Conservation (phyloP, 2,113 vertebrate genomes). For the Ahaetulla prasina region DNA sequence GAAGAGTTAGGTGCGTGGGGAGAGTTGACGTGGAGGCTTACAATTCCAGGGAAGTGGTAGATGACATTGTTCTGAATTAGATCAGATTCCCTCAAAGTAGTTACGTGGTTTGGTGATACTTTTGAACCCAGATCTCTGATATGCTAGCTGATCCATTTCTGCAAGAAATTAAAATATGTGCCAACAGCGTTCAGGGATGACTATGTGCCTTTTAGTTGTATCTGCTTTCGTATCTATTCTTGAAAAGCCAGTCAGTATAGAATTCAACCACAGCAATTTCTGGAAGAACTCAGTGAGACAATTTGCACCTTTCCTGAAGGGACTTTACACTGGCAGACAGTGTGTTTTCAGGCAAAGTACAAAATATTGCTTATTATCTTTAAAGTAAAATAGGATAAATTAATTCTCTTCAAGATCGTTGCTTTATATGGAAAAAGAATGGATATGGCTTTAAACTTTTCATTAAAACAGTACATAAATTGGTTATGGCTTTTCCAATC, state of each 20-base stretch:
- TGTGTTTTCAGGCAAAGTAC: background rate
- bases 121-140: background rate
- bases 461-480: background rate
- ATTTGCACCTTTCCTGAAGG: background rate
- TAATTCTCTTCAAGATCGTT: background rate
- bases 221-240: background rate
- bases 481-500: constrained; percentile 9
- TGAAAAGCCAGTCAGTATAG: background rate
- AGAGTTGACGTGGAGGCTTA: background rate
- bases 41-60: background rate
- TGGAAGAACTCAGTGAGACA: background rate
- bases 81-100: background rate
- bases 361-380: background rate
- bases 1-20: background rate
- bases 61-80: background rate
- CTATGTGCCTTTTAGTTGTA: background rate
- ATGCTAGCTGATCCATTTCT: background rate
- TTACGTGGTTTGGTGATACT: background rate
- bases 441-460: constrained; percentile 48
- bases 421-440: background rate
- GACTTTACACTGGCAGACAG: background rate
- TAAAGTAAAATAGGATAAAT: background rate
- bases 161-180: background rate
- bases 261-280: background rate
- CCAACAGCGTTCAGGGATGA: background rate